Evolutionary conservation across 2,797 vertebrate species (phyloP).

Genomic region (Netta rufina): DNA sequence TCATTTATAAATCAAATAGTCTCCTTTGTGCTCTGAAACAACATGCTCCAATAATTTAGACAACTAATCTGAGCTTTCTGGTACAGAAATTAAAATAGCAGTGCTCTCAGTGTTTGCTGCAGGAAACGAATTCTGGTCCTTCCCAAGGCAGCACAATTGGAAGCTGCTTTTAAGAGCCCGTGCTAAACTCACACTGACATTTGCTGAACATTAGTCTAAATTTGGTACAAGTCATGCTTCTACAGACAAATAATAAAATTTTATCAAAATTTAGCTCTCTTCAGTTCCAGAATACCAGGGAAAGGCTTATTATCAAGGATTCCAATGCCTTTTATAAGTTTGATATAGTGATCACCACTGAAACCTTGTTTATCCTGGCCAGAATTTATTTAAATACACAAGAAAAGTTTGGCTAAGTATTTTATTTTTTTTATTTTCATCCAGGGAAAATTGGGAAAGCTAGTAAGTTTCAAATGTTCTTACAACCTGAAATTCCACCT

Average conservation of each 20-base stretch:
- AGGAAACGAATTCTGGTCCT: neutral
- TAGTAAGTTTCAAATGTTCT: neutral
- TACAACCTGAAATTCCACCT: neutral
- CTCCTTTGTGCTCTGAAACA: slow-evolving; percentile 39
- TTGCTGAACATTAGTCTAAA: neutral
- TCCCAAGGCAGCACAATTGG: neutral
- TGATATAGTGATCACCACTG: neutral
- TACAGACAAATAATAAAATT: neutral
- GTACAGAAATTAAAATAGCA: slow-evolving; percentile 39
- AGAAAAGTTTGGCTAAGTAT: neutral
- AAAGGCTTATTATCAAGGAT: neutral
- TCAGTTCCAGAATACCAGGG: neutral
- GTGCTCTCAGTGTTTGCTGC: neutral
- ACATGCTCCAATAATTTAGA: slow-evolving; percentile 17
- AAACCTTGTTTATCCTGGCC: neutral
- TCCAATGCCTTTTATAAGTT: neutral
- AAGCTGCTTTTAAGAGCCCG: neutral
- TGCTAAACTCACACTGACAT: neutral
- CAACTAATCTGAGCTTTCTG: slow-evolving; percentile 44
- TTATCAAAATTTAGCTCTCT: neutral
- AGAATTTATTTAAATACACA: neutral
- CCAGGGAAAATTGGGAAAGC: neutral
- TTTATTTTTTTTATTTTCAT: neutral
- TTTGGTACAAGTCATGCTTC: neutral
- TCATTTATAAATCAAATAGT: slow-evolving; percentile 46